Evolutionary conservation across 2,113 vertebrate species (phyloP).

Genomic region (Neodontobutis hainanensis): DNA sequence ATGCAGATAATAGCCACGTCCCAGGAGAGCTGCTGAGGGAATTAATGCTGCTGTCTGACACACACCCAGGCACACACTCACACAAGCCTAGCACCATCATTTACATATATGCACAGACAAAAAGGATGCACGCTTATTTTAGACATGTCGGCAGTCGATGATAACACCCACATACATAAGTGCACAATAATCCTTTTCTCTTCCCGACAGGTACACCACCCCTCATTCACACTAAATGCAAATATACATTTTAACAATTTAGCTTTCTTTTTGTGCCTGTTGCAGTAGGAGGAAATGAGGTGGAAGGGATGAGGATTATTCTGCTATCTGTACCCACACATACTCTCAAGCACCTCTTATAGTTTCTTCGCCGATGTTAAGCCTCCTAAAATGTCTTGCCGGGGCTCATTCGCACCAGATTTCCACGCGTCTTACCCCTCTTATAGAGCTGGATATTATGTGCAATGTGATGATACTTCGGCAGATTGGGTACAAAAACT

Average conservation of each 20-base stretch:
- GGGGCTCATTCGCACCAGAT: conserved; percentile 19
- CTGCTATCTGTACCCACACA: conserved; percentile 21
- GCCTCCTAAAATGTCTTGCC: conserved; percentile 12
- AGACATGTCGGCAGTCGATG: neutral
- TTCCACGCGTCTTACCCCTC: conserved; percentile 1
- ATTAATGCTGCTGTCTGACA: conserved; percentile 71
- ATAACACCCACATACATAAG: conserved; percentile 28
- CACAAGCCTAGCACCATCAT: conserved; percentile 8
- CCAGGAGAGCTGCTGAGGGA: conserved; percentile 65
- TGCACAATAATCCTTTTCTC: conserved; percentile 32
- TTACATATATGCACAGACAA: conserved; percentile 16
- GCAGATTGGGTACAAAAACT: neutral
- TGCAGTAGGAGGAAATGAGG: conserved; percentile 38
- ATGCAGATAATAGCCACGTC: conserved; percentile 77
- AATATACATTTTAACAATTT: conserved; percentile 17
- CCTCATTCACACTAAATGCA: conserved; percentile 25
- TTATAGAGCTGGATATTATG: neutral
- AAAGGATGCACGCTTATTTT: conserved; percentile 5
- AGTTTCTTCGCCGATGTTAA: conserved; percentile 17
- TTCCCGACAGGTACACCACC: conserved; percentile 17
- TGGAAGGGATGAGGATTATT: conserved; percentile 53
- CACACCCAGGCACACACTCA: conserved; percentile 15
- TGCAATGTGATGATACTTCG: neutral
- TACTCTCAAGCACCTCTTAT: neutral
- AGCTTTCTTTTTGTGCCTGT: conserved; percentile 20